Base-by-base conservation (phyloP, 2,797 vertebrate species). In the Tiaroga cobitis region DNA sequence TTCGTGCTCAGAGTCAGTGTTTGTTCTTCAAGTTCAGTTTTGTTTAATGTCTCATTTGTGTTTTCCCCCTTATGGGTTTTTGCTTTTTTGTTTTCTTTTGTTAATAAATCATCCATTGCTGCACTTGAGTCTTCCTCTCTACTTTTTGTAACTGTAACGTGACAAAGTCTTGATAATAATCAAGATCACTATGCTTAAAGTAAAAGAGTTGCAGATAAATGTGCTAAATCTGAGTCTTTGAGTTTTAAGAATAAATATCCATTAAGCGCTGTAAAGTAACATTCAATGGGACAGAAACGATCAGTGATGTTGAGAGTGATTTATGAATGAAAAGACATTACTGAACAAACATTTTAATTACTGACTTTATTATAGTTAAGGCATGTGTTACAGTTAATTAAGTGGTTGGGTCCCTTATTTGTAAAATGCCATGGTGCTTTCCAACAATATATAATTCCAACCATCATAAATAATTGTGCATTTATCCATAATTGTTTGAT, bases 231-330 rank as follows among this genome's bases (percentile, higher is more conserved):
- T 74, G 16, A 19, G 26, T 18, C 4, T 77, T 56, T 59, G 13
- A 26, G 51, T 43, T 61, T 21, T 76, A 34, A 34, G 10, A 61
- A 61, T 37, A 26, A n/a, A 61, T 19, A 51, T 10, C 9, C 2
- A 78, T 78, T 19, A 19, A 61, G 5, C 24, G n/a, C 13, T 26
- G 13, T 29, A 32, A 46, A 61, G 10, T 6, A 51, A 24, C 32
- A 34, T 49, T 46, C 3, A 78, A 90, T 91, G 88, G 90, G 90
- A 93, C 93, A 24, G 93, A 87, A 54, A 92, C 84, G 74, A 91
- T 90, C 84, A 87, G 59, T 84, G 51, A 65, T 86, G 90, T 49
- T 85, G 73, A 69, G 16, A 54, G 16, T 32, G 2, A 37, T 29
- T 46, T 18, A n/a, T 51, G 13, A 54, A 77, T 68, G 5, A 68